A percentile compares a stretch with the other conserved stretches of the same genome.
These are phyloP conservation scores for Aegotheles bennettii DNA, from an alignment of 2,113 vertebrate genomes.

Conservation along the genomic window DNA sequence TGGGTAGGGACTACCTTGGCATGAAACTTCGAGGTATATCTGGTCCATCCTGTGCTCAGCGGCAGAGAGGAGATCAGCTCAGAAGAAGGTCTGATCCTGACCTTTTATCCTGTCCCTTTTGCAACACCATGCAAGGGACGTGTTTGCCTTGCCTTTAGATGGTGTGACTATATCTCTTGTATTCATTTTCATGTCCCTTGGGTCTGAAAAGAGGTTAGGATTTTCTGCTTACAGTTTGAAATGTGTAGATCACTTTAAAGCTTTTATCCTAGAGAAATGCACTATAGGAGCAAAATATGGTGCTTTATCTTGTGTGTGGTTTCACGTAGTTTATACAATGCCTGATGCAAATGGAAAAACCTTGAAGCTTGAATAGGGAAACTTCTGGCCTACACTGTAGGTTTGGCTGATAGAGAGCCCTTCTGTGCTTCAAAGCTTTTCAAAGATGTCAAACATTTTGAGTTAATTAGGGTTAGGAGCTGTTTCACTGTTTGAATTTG, in stretches of 20 bases:
- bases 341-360: neutral
- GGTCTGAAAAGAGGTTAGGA: neutral
- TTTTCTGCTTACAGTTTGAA: neutral
- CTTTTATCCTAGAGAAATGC: neutral
- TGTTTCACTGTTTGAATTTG: neutral
- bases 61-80: neutral
- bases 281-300: neutral
- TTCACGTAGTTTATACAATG: neutral
- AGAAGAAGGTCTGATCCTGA: neutral
- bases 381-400: neutral
- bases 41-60: neutral
- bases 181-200: neutral
- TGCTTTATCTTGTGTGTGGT: neutral
- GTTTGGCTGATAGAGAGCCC: neutral
- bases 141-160: neutral
- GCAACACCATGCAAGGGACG: neutral
- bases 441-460: constrained; percentile 37
- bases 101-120: neutral
- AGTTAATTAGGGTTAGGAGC: constrained; percentile 44
- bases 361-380: neutral
- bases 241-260: neutral
- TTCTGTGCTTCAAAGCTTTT: constrained; percentile 10
- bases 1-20: neutral
- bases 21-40: neutral
- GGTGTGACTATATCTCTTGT: fast-evolving